Conservation (phyloP, 2,888 invertebrate genomes). For the Bellardia bayeri region DNA sequence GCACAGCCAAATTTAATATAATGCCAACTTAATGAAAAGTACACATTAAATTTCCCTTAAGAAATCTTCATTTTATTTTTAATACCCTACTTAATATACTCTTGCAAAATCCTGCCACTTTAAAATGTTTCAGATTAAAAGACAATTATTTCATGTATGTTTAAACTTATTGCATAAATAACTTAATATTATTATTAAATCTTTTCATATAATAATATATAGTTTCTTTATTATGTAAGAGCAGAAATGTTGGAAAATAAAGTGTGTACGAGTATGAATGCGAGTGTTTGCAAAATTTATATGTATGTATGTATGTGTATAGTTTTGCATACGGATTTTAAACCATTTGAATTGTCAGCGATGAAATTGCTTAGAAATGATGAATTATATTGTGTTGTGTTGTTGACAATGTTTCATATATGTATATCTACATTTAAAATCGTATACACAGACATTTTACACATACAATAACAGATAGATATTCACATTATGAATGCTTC, state of each 20-base stretch:
- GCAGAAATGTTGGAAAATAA: not conserved
- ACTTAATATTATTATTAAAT: constrained; percentile 3
- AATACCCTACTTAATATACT: too few relatives aligned
- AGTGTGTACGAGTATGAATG: not conserved
- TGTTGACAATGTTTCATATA: constrained; percentile 6
- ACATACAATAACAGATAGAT: constrained; percentile 40
- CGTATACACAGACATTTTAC: not conserved
- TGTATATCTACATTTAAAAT: not conserved
- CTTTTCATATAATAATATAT: not conserved
- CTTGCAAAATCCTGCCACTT: not conserved
- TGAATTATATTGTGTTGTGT: constrained; percentile 55
- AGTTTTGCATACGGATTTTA: constrained; percentile 39
- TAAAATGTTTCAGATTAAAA: not conserved
- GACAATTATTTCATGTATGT: not conserved
- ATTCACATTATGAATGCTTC: constrained; percentile 40
- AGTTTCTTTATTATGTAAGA: not conserved
- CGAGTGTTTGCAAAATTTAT: not conserved
- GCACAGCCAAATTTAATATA: too few relatives aligned
- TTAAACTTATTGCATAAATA: constrained; percentile 5
- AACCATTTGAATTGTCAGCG: constrained; percentile 53
- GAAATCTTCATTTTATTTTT: too few relatives aligned
- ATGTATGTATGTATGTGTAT: not conserved
- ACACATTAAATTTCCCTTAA: too few relatives aligned
- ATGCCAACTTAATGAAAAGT: too few relatives aligned
- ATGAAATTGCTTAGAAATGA: constrained; percentile 70